Evolutionary conservation across 2,797 vertebrate genomes (phyloP), one percentile per base, ranked within the genome.

Genomic region (Eulemur coronatus): DNA sequence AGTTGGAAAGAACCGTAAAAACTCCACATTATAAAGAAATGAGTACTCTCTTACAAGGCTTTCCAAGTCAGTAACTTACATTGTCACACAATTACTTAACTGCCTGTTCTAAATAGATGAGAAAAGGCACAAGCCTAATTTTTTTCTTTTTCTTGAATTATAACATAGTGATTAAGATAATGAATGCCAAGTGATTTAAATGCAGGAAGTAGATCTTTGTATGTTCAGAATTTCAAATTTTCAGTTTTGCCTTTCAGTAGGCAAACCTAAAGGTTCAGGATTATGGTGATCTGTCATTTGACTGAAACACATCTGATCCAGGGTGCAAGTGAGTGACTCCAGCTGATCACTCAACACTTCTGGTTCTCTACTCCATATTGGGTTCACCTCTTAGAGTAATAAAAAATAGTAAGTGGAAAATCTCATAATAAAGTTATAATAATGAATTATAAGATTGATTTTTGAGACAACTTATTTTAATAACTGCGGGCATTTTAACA

Each of bases 381-480:
- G 69, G 20, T 6, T 75, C 5, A 50, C 24, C 18, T 84, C 41
- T 84, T 75, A 72, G 52, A 67, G 76, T 38, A 46, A n/a, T 46
- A 80, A 79, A 75, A 69, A 67, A n/a, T 7, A 79, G 46, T 26
- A 72, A 26, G 2, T 43, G 52, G 26, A 89, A 84, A 84, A 67
- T 69, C 65, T 89, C 78, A 50, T 18, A 79, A 90, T 70, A 55
- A 73, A 96, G 70, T 70, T 30, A 57, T 63, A 63, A 59, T 41
- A 70, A 57, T 87, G n/a, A 88, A 48, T 69, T 84, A 38, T 35
- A 63, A 30, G 4, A 59, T 72, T 88, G 43, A 94, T 72, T 94
- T 91, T 92, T 61, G 55, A 95, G 48, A 69, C 5, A 72, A 84
- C 65, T 46, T 38, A 91, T 89, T 96, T 81, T 75, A 84, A 63